Evolutionary conservation across 92 coral and sea anemone genomes (phyloP), one percentile per base, ranked within the genome.

Genomic region (Zoanthus solanderi): DNA sequence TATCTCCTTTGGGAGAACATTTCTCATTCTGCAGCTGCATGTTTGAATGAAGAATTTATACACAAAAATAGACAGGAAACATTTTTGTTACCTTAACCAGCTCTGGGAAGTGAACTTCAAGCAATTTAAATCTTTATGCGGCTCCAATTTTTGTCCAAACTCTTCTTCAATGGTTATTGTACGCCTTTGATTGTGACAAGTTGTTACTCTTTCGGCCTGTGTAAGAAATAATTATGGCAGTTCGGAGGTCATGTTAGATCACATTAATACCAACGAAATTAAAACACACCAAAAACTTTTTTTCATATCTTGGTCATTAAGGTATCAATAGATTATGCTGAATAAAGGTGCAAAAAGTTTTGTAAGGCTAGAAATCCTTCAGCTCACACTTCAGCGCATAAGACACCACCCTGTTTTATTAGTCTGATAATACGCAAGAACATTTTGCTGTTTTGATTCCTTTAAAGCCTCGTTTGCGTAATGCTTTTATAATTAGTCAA

Each of bases 381-480:
- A 81, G 85, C 58, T 47, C 75, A 46, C 14, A 31, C 84, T 63
- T 79, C 57, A 79, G 56, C 13, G 5, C 18, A 53, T 52, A 53
- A 1, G 72, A 44, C 73, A 17, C 32, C 85, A 48, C 85, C 85
- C 85, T 63, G 9, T 11, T n/a, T 44, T 9, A 81, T 17, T 81
- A 17, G 63, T 57, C 30, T 66, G 75, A 66, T 65, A 23, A 42
- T 63, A 4, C 47, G 31, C 61, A 81, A 66, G 1, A n/a, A 65
- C 29, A 5, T 42, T 16, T 34, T 45, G 44, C 85, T 81, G 85
- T 81, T 81, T 29, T 14, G 85, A n/a, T 66, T 81, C 30, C 46
- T 81, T 46, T 81, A 13, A 23, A 6, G 60, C 45, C 61, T 45
- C 37, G 63, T 23, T 47, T 29, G 23, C 30, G 42, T 15, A 66